Evolutionary conservation across 1,140 invertebrate genomes (phyloP).

Genomic region (Zaprionus vittiger): DNA sequence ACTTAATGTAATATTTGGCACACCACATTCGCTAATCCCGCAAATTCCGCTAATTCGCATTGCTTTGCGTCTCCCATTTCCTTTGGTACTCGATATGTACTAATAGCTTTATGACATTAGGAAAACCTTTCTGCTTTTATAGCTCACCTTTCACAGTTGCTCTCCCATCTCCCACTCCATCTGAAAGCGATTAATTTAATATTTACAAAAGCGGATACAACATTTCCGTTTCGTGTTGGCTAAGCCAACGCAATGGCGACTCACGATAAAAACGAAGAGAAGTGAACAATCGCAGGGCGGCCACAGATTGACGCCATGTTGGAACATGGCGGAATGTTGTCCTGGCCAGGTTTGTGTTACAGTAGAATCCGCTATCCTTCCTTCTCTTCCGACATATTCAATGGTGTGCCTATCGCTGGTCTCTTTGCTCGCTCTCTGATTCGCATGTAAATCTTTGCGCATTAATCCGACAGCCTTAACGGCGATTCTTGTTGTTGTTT

Average conservation of each 20-base stretch:
- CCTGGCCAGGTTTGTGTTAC: constrained; percentile 35
- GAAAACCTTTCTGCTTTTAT: neutral
- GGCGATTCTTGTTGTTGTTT: constrained; percentile 47
- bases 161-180: neutral
- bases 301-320: constrained; percentile 48
- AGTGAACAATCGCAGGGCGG: constrained; percentile 16
- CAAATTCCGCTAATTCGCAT: neutral
- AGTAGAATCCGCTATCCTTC: neutral
- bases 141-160: too few species aligned
- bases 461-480: constrained; percentile 68
- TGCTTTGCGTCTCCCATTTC: constrained; percentile 1
- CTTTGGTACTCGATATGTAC: neutral
- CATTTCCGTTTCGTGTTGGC: constrained; percentile 1
- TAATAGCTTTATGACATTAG: neutral
- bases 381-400: neutral
- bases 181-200: constrained; percentile 9
- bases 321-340: constrained; percentile 29
- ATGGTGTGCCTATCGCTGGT: constrained; percentile 2
- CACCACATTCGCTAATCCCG: neutral
- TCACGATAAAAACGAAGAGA: constrained; percentile 3
- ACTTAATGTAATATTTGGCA: neutral
- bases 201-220: neutral
- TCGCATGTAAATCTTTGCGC: constrained; percentile 70
- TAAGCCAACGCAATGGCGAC: constrained; percentile 2
- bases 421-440: constrained; percentile 40